Evolutionary conservation across 2,113 vertebrate species (phyloP).

Genomic region (Ivindomyrus marchei): DNA sequence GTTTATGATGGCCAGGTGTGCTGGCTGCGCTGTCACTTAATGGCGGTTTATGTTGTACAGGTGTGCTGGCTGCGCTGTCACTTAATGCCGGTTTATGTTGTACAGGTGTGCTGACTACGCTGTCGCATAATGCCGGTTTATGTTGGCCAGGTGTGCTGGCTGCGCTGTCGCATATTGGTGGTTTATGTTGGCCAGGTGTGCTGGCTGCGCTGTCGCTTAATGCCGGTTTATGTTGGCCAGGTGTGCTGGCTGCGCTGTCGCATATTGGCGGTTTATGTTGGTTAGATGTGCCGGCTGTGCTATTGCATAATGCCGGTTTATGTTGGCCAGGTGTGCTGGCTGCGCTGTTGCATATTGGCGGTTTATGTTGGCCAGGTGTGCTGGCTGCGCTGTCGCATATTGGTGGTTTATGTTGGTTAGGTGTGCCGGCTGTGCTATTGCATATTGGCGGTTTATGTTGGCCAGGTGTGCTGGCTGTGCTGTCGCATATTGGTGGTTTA

Average conservation of each 20-base stretch:
- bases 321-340: background rate
- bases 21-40: too few species aligned
- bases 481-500: too few species aligned
- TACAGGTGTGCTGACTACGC: too few species aligned
- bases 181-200: background rate
- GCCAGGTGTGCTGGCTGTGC: background rate
- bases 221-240: background rate
- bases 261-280: background rate
- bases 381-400: background rate
- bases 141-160: background rate
- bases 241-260: background rate
- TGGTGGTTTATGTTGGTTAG: background rate
- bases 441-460: background rate
- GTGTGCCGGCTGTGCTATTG: background rate
- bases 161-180: background rate
- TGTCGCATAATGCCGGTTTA: too few species aligned
- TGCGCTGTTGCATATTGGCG: background rate
- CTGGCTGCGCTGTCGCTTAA: background rate
- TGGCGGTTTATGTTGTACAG: too few species aligned
- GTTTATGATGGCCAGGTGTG: too few species aligned
- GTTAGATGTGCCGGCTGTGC: background rate
- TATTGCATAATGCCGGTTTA: too few species aligned
- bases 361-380: background rate
- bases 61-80: too few species aligned
- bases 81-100: too few species aligned